Base-by-base conservation (phyloP, 1,140 invertebrate species). In the Heliothis virescens region DNA sequence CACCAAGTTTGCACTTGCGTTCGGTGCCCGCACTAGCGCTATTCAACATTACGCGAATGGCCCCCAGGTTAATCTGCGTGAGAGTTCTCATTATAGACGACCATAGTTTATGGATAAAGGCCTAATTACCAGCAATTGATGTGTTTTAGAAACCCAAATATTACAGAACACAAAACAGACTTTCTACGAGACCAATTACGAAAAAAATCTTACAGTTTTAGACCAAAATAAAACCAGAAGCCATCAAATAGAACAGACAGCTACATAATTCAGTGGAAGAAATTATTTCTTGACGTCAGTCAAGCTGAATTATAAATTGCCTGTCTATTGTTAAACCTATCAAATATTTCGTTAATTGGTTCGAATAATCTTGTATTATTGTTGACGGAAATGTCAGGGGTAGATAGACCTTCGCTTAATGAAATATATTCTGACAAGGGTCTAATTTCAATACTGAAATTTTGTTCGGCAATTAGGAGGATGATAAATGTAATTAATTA, bases 271-370 rank as follows among this genome's bases (percentile, higher is more conserved):
- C 1, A 29, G 15, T n/a, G 13, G 5, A 34, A 1, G 2, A 34
- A 62, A 62, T 62, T 62, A 62, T 62, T 62, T 62, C 59, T 26
- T 62, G 21, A 29, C 21, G 59, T 62, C 57, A 60, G 26, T 60
- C 59, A 34, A 29, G 9, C 12, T 62, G 59, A 62, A 62, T 62
- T n/a, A 62, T 62, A 15, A 15, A 62, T 15, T 5, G 29, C 1
- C 26, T 2, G 7, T 1, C 21, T 34, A 29, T 62, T 62, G 29
- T 62, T 15, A n/a, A 34, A 29, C 26, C 29, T 26, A 62, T 62
- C 59, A 34, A 62, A 62, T 29, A 29, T 26, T 62, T 12, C 26
- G 21, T 26, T 62, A 13, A 62, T 29, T 62, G 11, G 26, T 34
- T 13, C 5, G 34, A 41, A 41, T 41, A 41, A 62, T 62, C 26